phyloP scores from a whole-genome alignment of 2,113 vertebrate species.

The Ariopsis seemanni region DNA sequence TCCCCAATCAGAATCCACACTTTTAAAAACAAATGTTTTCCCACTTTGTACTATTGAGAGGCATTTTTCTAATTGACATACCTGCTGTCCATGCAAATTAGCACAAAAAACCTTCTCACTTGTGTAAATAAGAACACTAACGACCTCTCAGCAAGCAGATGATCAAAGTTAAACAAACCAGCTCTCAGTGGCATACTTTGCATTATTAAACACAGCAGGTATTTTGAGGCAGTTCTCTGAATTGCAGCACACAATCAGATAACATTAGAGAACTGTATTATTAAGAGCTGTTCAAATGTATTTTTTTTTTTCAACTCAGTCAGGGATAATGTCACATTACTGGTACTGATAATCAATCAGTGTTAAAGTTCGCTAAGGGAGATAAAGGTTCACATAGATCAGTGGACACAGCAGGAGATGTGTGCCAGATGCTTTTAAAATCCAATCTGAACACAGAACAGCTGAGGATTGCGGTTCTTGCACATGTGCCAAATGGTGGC shows the following conservation, averaged over 20 bases:
- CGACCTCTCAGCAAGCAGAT: not conserved
- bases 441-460: not conserved
- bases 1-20: not conserved
- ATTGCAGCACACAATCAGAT: not conserved
- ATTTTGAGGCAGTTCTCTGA: not conserved
- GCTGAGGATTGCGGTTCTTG: not conserved
- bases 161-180: not conserved
- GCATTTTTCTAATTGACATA: not conserved
- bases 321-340: not conserved
- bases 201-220: not conserved
- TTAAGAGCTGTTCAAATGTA: not conserved
- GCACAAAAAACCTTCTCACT: too few relatives aligned
- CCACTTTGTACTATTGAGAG: not conserved
- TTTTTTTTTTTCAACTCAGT: too few relatives aligned
- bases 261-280: not conserved
- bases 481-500: not conserved
- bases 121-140: not conserved
- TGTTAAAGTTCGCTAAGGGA: not conserved
- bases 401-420: conserved; percentile 25
- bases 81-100: not conserved
- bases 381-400: conserved; percentile 6
- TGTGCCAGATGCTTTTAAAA: not conserved
- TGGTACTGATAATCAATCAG: not conserved
- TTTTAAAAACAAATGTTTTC: not conserved
- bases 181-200: not conserved